Evolutionary conservation across 2,888 invertebrate genomes (phyloP).

Genomic region (Rotaria socialis): DNA sequence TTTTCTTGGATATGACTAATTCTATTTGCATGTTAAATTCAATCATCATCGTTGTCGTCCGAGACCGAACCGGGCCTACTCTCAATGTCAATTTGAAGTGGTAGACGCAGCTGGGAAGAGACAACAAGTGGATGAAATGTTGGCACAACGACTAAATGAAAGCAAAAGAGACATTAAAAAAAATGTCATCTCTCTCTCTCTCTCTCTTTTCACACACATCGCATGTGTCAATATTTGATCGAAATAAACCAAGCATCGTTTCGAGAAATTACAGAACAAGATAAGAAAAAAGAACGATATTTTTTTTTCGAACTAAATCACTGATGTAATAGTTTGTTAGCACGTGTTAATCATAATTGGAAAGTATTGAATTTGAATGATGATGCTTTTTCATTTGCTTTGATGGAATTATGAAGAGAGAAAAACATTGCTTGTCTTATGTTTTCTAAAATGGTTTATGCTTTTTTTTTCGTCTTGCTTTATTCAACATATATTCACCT

Average conservation of each 20-base stretch:
- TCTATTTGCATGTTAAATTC: slow-evolving; percentile 36
- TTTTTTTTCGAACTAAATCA: not conserved
- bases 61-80: slow-evolving; percentile 9
- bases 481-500: not conserved
- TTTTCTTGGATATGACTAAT: slow-evolving; percentile 1
- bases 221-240: not conserved
- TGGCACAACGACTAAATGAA: slow-evolving; percentile 11
- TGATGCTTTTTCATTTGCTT: no score
- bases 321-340: not conserved
- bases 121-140: slow-evolving; percentile 26
- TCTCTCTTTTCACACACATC: not conserved
- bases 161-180: not conserved
- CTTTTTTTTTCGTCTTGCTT: not conserved
- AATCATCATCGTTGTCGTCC: slow-evolving; percentile 30
- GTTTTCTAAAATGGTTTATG: not conserved
- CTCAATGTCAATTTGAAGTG: slow-evolving; percentile 24
- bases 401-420: no score
- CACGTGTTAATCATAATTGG: no score
- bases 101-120: slow-evolving; percentile 16
- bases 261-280: not conserved
- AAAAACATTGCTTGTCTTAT: no score
- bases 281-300: not conserved
- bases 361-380: no score
- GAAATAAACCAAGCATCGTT: no score
- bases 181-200: not conserved